phyloP scores from a whole-genome alignment of 2,797 vertebrate species.

The Crenichthys baileyi region DNA sequence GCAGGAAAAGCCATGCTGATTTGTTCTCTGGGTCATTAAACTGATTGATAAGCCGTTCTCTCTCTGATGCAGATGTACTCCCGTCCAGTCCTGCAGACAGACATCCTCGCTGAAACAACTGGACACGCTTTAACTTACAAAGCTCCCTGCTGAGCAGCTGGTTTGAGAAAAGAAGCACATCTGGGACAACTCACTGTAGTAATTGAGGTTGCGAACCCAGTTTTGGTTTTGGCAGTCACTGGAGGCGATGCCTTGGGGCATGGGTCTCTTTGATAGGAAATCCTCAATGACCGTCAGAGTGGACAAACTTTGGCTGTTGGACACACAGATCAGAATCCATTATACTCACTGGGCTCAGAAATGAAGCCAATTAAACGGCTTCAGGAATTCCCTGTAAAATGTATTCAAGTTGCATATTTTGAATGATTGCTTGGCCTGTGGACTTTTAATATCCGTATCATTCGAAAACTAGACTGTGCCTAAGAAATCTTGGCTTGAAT shows the following conservation, averaged over 20 bases:
- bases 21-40: conserved; percentile 94
- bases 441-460: neutral
- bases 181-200: conserved; percentile 90
- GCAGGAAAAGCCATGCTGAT: conserved; percentile 90
- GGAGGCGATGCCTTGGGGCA: conserved; percentile 77
- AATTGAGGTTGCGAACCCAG: conserved; percentile 95
- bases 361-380: neutral
- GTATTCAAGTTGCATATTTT: neutral
- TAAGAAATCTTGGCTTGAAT: neutral
- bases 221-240: conserved; percentile 82
- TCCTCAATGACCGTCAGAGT: conserved; percentile 96
- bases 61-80: conserved; percentile 94
- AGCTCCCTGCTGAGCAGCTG: neutral
- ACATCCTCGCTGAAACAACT: conserved; percentile 14
- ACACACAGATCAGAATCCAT: conserved; percentile 31
- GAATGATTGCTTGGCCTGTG: neutral
- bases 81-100: conserved; percentile 90
- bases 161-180: conserved; percentile 14
- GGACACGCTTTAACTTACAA: conserved; percentile 5
- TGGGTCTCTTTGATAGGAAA: conserved; percentile 89
- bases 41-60: conserved; percentile 97
- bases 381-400: neutral
- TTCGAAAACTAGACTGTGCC: neutral
- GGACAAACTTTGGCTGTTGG: conserved; percentile 93
- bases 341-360: neutral